These are phyloP conservation scores for Zenarchopterus dispar DNA, from an alignment of 2,797 vertebrate species.

Conservation along the genomic window DNA sequence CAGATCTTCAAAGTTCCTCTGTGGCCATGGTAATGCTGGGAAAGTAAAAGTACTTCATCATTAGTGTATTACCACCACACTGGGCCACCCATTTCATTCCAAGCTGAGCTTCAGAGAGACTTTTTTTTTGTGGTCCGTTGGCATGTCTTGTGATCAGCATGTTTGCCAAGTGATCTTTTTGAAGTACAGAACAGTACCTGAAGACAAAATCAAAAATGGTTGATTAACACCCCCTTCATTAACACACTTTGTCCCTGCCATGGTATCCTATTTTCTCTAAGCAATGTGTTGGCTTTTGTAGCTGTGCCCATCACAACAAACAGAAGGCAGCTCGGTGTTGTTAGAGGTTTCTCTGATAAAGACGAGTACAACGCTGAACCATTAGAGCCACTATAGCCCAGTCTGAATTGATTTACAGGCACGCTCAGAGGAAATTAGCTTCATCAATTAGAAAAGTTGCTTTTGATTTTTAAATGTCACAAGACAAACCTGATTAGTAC, in stretches of 20 bases:
- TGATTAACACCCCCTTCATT: slow-evolving; percentile 31
- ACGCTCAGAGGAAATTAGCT: slow-evolving; percentile 46
- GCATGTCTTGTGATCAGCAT: slow-evolving; percentile 12
- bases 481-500: slow-evolving; percentile 28
- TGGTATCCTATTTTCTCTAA: slow-evolving; percentile 25
- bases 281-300: neutral
- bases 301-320: slow-evolving; percentile 10
- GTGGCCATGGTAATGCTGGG: slow-evolving; percentile 21
- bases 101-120: slow-evolving; percentile 26
- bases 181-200: slow-evolving; percentile 11
- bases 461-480: slow-evolving; percentile 32
- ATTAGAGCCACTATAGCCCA: slow-evolving; percentile 41
- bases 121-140: slow-evolving; percentile 20
- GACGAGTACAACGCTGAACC: slow-evolving; percentile 39
- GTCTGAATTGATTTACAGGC: slow-evolving; percentile 41
- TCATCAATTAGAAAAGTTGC: slow-evolving; percentile 47
- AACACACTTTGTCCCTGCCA: slow-evolving; percentile 14
- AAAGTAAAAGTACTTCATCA: slow-evolving; percentile 40
- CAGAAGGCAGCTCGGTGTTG: slow-evolving; percentile 22
- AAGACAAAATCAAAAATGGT: slow-evolving; percentile 17
- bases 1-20: slow-evolving; percentile 65
- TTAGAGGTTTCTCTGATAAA: slow-evolving; percentile 28
- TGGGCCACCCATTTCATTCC: slow-evolving; percentile 46
- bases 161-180: slow-evolving; percentile 21
- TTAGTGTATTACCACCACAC: slow-evolving; percentile 42